A percentile compares a stretch with the other conserved stretches of the same genome.
Conservation (phyloP, 2,888 invertebrate species). For the Pardosa pseudoannulata region DNA sequence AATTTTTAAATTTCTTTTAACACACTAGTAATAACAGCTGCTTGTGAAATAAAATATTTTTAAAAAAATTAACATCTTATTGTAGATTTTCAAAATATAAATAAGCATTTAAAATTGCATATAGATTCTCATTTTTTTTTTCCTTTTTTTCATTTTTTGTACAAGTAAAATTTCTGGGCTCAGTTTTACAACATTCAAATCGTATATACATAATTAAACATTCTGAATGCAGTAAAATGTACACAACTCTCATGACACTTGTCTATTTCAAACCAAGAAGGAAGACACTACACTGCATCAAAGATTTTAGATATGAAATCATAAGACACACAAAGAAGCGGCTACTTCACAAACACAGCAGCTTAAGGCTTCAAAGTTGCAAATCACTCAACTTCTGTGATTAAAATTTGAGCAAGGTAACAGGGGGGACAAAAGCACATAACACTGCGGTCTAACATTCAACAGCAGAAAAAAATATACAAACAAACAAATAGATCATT, state of each 20-base stretch:
- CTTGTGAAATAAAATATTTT: too few species aligned
- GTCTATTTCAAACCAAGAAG: not conserved
- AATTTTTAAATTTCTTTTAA: too few species aligned
- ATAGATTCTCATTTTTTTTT: too few species aligned
- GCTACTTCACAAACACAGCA: slow-evolving; percentile 32
- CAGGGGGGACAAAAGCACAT: slow-evolving; percentile 25
- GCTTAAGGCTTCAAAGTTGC: not conserved
- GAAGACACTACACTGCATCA: slow-evolving; percentile 35
- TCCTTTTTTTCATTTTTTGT: not conserved
- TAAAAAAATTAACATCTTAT: too few species aligned
- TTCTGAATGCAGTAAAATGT: not conserved
- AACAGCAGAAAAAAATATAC: slow-evolving; percentile 58
- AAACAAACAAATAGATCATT: slow-evolving; percentile 36
- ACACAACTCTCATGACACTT: not conserved
- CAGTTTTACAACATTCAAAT: slow-evolving; percentile 18
- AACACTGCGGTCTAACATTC: slow-evolving; percentile 58
- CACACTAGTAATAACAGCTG: too few species aligned
- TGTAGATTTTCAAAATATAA: too few species aligned
- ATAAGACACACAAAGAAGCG: slow-evolving; percentile 66
- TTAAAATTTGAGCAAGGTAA: slow-evolving; percentile 38
- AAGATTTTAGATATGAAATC: slow-evolving; percentile 49
- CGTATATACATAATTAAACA: slow-evolving; percentile 15
- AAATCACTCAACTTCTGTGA: slow-evolving; percentile 21
- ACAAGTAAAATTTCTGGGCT: slow-evolving; percentile 19
- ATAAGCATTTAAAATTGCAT: too few species aligned